A percentile compares a stretch with the other conserved stretches of the same genome.
phyloP scores from a whole-genome alignment of 2,888 invertebrate species.

The Mimas tiliae region DNA sequence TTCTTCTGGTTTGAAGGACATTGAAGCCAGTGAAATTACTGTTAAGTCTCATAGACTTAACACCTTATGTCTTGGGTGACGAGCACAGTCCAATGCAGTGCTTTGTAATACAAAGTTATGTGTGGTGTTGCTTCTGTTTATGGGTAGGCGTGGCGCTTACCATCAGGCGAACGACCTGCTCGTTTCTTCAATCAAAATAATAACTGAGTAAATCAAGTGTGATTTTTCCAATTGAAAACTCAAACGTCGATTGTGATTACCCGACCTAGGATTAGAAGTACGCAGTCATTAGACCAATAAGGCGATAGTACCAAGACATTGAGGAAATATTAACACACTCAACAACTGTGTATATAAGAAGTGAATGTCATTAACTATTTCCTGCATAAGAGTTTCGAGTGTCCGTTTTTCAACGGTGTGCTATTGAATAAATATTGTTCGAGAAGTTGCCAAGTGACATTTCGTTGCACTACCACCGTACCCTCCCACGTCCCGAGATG shows the following conservation, averaged over 20 bases:
- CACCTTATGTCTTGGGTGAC: no score
- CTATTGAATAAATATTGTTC: slow-evolving; percentile 81
- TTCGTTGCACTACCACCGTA: slow-evolving; percentile 57
- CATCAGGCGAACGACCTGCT: no score
- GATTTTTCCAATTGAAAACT: no score
- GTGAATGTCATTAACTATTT: slow-evolving; percentile 79
- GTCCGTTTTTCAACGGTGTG: slow-evolving; percentile 67
- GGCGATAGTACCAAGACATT: slow-evolving; percentile 37
- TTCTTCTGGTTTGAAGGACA: no score
- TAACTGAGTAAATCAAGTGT: no score
- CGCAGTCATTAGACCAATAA: slow-evolving; percentile 27
- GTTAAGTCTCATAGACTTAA: no score
- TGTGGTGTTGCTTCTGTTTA: no score
- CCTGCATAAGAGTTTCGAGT: slow-evolving; percentile 76
- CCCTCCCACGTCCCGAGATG: slow-evolving; percentile 63
- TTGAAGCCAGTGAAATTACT: no score
- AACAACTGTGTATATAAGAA: slow-evolving; percentile 71
- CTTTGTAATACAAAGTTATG: no score
- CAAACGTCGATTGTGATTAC: neutral
- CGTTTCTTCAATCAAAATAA: no score
- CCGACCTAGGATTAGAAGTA: neutral
- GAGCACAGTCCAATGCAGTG: no score
- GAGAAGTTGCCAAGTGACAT: slow-evolving; percentile 80
- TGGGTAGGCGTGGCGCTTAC: no score
- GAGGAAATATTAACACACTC: slow-evolving; percentile 71